Evolutionary conservation across 2,888 invertebrate species (phyloP).

Genomic region (Chrysolina americana): DNA sequence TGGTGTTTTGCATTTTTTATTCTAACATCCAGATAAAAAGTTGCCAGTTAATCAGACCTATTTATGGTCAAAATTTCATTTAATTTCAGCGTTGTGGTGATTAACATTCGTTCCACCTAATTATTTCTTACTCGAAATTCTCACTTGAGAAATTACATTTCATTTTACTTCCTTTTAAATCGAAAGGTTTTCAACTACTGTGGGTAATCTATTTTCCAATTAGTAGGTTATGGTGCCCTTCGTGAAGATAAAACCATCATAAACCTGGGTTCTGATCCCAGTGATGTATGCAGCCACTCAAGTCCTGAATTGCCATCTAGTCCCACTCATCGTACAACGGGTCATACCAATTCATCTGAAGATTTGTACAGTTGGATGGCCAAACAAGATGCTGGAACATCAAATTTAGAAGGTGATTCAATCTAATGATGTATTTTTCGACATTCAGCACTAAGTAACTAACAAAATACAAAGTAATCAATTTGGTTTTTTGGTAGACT

Average conservation of each 20-base stretch:
- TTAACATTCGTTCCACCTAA: too few species aligned
- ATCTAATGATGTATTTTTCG: not conserved
- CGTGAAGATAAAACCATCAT: slow-evolving; percentile 76
- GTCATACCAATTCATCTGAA: slow-evolving; percentile 71
- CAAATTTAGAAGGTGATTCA: slow-evolving; percentile 56
- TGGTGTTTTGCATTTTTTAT: too few species aligned
- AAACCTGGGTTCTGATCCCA: slow-evolving; percentile 79
- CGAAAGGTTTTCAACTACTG: not conserved
- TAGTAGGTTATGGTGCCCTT: slow-evolving; percentile 81
- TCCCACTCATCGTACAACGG: slow-evolving; percentile 64
- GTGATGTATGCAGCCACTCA: slow-evolving; percentile 70
- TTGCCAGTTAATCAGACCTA: too few species aligned
- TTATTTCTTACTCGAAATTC: too few species aligned
- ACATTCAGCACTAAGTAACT: too few species aligned
- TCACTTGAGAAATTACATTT: too few species aligned
- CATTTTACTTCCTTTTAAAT: too few species aligned
- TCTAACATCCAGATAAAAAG: too few species aligned
- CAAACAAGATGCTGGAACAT: slow-evolving; percentile 75
- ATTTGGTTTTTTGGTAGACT: too few species aligned
- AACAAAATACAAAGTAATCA: too few species aligned
- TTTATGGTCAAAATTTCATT: too few species aligned
- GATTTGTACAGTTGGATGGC: slow-evolving; percentile 98
- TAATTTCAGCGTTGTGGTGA: too few species aligned
- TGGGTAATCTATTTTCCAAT: not conserved
- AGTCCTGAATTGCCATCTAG: slow-evolving; percentile 67